Base-by-base conservation (phyloP, 1,140 invertebrate species). In the Drosophila lowei region DNA sequence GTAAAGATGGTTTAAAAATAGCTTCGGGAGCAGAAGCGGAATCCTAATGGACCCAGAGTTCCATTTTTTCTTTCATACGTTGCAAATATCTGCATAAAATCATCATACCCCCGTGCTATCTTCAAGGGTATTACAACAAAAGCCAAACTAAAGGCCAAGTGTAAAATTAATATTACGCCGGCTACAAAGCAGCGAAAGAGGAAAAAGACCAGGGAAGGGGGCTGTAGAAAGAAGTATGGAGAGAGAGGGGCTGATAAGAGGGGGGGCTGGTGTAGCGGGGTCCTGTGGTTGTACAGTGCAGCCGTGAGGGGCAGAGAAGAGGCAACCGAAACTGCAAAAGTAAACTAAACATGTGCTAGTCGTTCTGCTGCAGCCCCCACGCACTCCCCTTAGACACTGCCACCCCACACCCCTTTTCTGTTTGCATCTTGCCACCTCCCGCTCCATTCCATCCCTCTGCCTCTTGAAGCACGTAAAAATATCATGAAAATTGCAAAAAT, bases 271-370 rank as follows among this genome's bases (percentile, higher is more conserved):
- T 7, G 28, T 8, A 7, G 28, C 3, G 30, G 9, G 30, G 34
- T 3, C 11, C 11, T 38, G 34, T 13, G 34, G 11, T 38, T 11
- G 34, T 11, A 0, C 34, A 11, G 34, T 38, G 34, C 34, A 13
- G 8, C 48, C 25, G 38, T 43, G 15, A 46, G 34, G 34, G 46
- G 76, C 64, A 59, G 41, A 62, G 74, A 80, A 73, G 81, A 85
- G 77, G 83, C 80, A 85, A 86, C 72, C 80, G 81, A 85, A 85
- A 85, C 81, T 85, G 80, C 83, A 85, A 85, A 68, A 86, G 80
- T 85, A 85, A 85, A 85, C 81, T 85, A 86, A 85, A 85, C 80
- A 85, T 85, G 80, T 85, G 80, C 80, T 85, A 85, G 80, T 85
- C 80, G 83, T 85, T 85, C 80, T 79, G 61, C 38, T 48, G 46